Evolutionary conservation across 2,888 invertebrate species (phyloP), one percentile per base, ranked within the genome.

Genomic region (Exephanes ischioxanthus): DNA sequence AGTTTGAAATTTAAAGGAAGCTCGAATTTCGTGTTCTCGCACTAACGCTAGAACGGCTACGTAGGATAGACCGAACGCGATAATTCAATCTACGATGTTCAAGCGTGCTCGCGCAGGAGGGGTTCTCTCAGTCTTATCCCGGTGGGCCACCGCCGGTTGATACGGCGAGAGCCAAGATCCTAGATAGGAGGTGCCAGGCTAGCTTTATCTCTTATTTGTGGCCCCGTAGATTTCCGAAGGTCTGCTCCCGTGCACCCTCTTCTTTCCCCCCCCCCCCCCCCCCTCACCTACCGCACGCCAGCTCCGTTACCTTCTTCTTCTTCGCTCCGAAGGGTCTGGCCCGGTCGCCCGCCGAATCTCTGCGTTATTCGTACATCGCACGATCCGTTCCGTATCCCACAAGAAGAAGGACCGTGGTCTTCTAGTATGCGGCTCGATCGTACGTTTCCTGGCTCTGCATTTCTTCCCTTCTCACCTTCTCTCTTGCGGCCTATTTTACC

Each of bases 181-280:
- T 67, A 90, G 92, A 92, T 92, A 90, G 87, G 81, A 87, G 87
- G 86, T 86, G 89, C 87, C 89, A 86, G 88, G 75, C 81, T 82
- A 88, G 88, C 88, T 89, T 92, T 92, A 91, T 92, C 92, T 90
- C 89, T 90, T 91, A 90, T 92, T 91, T 90, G 90, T 91, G 89
- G 89, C 88, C 85, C 83, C 88, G 89, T 91, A 89, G 90, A 92
- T 90, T 90, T 86, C 82, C 79, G 86, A 86, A 89, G 83, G 86
- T 86, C 83, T 83, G 67, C 81, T 76, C 83, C 81, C 81, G 77
- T 78, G 73, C 77, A 83, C 80, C 75, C 75, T 80, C 53, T 63
- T 75, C 67, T 48, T 70, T 30, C 63, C 41, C 55, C 58, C 37
- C 66, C 61, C 61, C 66, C 37, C 61, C 63, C 41, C 55, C 58